phyloP scores from a whole-genome alignment of 1,140 invertebrate genomes.

The Globodera rostochiensis region DNA sequence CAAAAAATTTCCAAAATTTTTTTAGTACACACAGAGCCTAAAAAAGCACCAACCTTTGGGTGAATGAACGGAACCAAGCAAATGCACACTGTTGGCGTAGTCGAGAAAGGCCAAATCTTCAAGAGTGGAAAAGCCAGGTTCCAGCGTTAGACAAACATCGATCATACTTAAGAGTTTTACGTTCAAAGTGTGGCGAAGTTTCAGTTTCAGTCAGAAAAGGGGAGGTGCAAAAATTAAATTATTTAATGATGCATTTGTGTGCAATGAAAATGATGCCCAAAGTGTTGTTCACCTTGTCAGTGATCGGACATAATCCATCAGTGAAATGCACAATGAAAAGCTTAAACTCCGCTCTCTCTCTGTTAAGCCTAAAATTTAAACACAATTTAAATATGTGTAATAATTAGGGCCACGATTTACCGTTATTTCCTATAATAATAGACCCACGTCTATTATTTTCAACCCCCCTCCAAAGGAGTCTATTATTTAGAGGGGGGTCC shows the following conservation, averaged over 20 bases:
- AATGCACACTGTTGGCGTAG: conserved; percentile 35
- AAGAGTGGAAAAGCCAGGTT: conserved; percentile 47
- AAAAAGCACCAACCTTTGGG: conserved; percentile 22
- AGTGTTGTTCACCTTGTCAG: conserved; percentile 6
- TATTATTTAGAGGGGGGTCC: too few species aligned
- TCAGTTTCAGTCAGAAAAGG: conserved; percentile 8
- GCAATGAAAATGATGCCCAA: neutral
- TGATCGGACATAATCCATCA: conserved; percentile 25
- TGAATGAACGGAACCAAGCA: conserved; percentile 44
- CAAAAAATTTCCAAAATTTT: too few species aligned
- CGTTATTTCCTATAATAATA: too few species aligned
- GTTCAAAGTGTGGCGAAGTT: conserved; percentile 5
- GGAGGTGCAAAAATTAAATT: neutral
- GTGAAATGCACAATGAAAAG: neutral
- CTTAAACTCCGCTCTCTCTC: too few species aligned
- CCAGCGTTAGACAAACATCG: conserved; percentile 55
- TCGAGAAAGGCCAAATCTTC: conserved; percentile 41
- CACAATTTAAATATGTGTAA: too few species aligned
- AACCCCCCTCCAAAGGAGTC: too few species aligned
- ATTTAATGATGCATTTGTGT: too few species aligned
- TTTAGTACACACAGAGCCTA: too few species aligned
- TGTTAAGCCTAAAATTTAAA: too few species aligned
- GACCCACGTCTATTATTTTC: too few species aligned
- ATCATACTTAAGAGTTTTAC: conserved; percentile 45
- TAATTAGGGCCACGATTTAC: too few species aligned